A percentile compares a stretch with the other conserved stretches of the same genome.
Conservation (phyloP, 2,113 vertebrate genomes). For the Dryoscopus gambensis region DNA sequence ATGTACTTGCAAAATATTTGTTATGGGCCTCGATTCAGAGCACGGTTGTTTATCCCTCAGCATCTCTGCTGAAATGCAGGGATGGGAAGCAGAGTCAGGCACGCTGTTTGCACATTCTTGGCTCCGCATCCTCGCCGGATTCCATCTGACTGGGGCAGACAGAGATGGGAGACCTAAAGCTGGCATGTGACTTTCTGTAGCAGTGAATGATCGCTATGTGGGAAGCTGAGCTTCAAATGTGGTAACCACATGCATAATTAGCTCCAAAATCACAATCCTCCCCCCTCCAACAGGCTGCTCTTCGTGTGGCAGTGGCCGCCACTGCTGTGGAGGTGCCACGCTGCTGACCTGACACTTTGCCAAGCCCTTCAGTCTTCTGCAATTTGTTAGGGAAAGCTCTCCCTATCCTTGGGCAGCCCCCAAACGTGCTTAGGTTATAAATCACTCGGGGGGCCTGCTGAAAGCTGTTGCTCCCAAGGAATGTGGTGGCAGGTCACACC, state of each 20-base stretch:
- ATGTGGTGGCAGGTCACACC: background rate
- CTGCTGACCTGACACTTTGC: background rate
- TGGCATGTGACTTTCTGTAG: conserved; percentile 9
- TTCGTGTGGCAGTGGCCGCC: background rate
- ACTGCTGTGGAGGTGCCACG: background rate
- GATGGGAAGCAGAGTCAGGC: conserved; percentile 22
- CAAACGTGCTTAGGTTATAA: background rate
- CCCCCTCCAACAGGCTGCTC: background rate
- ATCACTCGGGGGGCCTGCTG: background rate
- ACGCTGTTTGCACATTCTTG: conserved; percentile 30
- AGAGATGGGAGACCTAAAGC: background rate
- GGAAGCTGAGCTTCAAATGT: conserved; percentile 41
- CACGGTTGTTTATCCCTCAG: background rate
- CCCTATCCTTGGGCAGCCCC: background rate
- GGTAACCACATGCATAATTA: conserved; percentile 46
- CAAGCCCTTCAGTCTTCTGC: background rate
- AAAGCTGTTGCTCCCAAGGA: background rate
- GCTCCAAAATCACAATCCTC: background rate
- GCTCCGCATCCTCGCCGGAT: background rate
- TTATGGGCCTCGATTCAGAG: background rate
- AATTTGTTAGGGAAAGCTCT: background rate
- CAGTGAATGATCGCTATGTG: background rate
- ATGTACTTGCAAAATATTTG: background rate
- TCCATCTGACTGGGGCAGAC: conserved; percentile 13
- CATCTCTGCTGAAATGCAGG: conserved; percentile 1